Conservation (phyloP, 2,797 vertebrate species). For the Pseudochaenichthys georgianus region DNA sequence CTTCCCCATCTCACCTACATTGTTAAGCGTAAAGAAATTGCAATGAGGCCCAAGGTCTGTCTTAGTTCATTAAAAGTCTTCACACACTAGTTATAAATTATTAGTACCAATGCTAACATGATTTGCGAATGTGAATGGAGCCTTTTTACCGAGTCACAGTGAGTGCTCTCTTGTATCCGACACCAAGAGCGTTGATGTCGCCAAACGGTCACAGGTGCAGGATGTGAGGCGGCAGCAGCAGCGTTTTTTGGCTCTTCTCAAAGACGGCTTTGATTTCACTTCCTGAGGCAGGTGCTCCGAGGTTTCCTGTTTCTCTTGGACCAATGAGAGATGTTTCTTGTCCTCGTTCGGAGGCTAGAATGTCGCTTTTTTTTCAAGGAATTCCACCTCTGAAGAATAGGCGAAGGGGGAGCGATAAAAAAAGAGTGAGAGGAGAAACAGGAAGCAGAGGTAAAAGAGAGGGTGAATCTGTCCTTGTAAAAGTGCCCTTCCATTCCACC, state of each 20-base stretch:
- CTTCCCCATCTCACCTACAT: conserved; percentile 14
- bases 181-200: conserved; percentile 51
- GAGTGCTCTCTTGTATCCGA: conserved; percentile 60
- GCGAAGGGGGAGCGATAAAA: conserved; percentile 51
- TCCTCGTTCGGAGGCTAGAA: conserved; percentile 38
- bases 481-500: conserved; percentile 57
- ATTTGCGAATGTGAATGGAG: conserved; percentile 56
- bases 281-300: conserved; percentile 77
- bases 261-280: conserved; percentile 77
- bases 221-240: conserved; percentile 65
- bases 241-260: conserved; percentile 69
- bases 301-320: conserved; percentile 71
- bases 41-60: background rate
- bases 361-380: conserved; percentile 47
- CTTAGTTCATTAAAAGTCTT: conserved; percentile 23
- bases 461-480: conserved; percentile 60
- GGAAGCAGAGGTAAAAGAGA: conserved; percentile 20
- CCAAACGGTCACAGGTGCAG: conserved; percentile 79
- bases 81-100: conserved; percentile 23
- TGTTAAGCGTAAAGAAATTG: background rate
- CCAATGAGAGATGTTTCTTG: conserved; percentile 67
- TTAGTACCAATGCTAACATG: conserved; percentile 24
- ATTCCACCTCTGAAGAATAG: conserved; percentile 48
- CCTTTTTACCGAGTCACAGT: conserved; percentile 58
- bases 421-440: conserved; percentile 33